A percentile compares a stretch with the other conserved stretches of the same genome.
Conservation (phyloP, 2,888 invertebrate genomes). For the Lottia gigantea region DNA sequence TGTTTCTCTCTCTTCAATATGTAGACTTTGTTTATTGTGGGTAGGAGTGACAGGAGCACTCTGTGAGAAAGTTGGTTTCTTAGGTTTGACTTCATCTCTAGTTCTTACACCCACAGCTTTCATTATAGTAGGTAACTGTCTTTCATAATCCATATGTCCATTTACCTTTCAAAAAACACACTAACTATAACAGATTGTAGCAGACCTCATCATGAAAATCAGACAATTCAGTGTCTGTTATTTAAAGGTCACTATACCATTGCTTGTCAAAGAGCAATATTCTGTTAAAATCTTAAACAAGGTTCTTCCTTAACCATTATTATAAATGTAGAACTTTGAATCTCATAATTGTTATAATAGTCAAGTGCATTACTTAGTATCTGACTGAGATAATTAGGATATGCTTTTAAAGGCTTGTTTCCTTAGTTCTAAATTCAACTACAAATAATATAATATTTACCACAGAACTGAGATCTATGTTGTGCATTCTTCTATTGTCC, state of each 20-base stretch:
- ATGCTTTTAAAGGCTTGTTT: too few species aligned
- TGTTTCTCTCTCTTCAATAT: not conserved
- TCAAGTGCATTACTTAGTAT: too few species aligned
- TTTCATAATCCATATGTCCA: constrained; percentile 75
- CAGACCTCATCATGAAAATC: too few species aligned
- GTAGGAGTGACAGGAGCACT: constrained; percentile 7
- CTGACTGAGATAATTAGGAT: too few species aligned
- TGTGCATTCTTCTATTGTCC: constrained; percentile 72
- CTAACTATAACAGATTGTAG: too few species aligned
- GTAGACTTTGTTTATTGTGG: not conserved
- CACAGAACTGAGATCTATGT: constrained; percentile 74
- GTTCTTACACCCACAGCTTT: constrained; percentile 68
- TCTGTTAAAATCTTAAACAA: not conserved
- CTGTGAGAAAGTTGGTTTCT: not conserved
- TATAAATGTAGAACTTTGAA: too few species aligned
- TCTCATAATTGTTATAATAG: too few species aligned
- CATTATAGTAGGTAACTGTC: constrained; percentile 72
- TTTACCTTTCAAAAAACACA: constrained; percentile 53
- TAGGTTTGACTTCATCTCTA: constrained; percentile 37
- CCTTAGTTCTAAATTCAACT: too few species aligned
- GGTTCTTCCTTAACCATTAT: not conserved
- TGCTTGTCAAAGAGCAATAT: too few species aligned
- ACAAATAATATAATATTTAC: constrained; percentile 64
- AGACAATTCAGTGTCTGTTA: not conserved
- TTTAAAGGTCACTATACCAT: too few species aligned